Evolutionary conservation across 2,113 vertebrate genomes (phyloP).

Genomic region (Microtus richardsoni): DNA sequence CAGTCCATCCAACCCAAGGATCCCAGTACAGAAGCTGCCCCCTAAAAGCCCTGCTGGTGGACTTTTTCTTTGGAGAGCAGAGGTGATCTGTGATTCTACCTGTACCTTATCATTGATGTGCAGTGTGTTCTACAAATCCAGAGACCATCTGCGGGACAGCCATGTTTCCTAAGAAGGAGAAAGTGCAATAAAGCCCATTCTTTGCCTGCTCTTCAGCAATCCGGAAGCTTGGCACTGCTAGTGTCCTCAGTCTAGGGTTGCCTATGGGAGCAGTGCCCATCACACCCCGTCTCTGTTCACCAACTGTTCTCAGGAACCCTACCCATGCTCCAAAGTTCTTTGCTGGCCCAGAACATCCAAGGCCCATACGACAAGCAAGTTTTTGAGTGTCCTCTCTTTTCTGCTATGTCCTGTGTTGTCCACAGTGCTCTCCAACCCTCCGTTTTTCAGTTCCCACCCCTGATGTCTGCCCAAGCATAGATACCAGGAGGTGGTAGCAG

Average conservation of each 20-base stretch:
- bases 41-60: neutral
- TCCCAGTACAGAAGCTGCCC: neutral
- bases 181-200: conserved; percentile 60
- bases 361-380: neutral
- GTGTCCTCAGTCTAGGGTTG: neutral
- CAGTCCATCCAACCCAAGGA: neutral
- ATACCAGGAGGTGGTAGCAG: neutral
- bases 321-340: neutral
- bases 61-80: neutral
- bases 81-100: neutral
- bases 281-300: neutral
- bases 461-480: neutral
- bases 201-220: neutral
- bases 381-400: neutral
- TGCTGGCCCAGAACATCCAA: neutral
- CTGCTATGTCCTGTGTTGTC: conserved; percentile 8
- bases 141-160: conserved; percentile 57
- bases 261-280: conserved; percentile 3
- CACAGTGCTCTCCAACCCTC: neutral
- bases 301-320: conserved; percentile 74
- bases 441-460: conserved; percentile 36
- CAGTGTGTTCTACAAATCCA: conserved; percentile 1
- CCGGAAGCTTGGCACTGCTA: conserved; percentile 1
- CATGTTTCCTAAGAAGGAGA: neutral
- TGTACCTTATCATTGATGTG: neutral